Conservation (phyloP, 1,140 invertebrate species). For the Zaprionus nigranus region DNA sequence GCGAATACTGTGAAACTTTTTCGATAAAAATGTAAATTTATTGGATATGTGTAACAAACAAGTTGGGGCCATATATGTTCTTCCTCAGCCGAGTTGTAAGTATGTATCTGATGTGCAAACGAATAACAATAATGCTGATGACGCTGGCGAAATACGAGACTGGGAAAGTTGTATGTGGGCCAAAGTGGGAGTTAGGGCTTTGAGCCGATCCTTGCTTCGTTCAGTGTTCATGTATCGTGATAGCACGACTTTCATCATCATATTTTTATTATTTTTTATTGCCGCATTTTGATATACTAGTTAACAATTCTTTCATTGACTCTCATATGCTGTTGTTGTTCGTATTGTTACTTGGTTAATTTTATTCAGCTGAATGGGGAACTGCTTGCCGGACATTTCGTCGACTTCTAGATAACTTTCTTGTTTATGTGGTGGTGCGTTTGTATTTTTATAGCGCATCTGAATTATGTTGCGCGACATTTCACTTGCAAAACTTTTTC, state of each 20-base stretch:
- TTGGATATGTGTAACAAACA: slow-evolving; percentile 80
- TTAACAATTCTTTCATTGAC: slow-evolving; percentile 73
- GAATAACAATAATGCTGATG: slow-evolving; percentile 73
- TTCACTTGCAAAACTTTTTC: slow-evolving; percentile 59
- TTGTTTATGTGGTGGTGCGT: slow-evolving; percentile 12
- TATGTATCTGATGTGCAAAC: slow-evolving; percentile 49
- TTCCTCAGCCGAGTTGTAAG: neutral
- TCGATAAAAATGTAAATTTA: slow-evolving; percentile 84
- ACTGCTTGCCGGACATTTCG: slow-evolving; percentile 35
- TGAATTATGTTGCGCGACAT: slow-evolving; percentile 62
- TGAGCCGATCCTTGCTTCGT: slow-evolving; percentile 20
- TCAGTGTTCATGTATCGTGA: slow-evolving; percentile 44
- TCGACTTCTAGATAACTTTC: neutral
- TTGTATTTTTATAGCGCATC: slow-evolving; percentile 15
- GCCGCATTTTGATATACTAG: slow-evolving; percentile 66
- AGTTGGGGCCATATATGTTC: slow-evolving; percentile 38
- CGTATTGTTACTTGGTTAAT: slow-evolving; percentile 50
- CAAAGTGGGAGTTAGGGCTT: slow-evolving; percentile 10
- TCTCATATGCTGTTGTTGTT: slow-evolving; percentile 30
- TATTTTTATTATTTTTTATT: slow-evolving; percentile 80
- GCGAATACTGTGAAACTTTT: slow-evolving; percentile 66
- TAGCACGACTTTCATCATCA: slow-evolving; percentile 64
- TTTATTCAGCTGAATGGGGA: slow-evolving; percentile 27
- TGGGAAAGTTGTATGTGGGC: slow-evolving; percentile 6
- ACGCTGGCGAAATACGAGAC: slow-evolving; percentile 33